These are phyloP conservation scores for Rhea pennata DNA, from an alignment of 2,113 vertebrate genomes.

Conservation along the genomic window DNA sequence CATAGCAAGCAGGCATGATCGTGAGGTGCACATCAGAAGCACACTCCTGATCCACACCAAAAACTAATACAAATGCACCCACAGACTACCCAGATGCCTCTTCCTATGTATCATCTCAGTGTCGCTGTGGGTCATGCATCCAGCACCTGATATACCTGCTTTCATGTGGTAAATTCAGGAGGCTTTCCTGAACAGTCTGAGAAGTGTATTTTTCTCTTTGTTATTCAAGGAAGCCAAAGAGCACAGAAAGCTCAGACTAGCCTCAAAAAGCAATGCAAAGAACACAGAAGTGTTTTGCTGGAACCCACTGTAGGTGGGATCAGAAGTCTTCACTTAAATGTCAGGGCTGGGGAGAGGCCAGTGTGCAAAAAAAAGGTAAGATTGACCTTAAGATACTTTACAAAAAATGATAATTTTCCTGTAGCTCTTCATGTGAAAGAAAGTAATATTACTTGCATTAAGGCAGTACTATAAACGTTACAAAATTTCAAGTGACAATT, in stretches of 20 bases:
- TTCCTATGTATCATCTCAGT: background rate
- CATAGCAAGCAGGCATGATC: background rate
- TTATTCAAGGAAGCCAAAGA: background rate
- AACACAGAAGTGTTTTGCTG: background rate
- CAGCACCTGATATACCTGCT: background rate
- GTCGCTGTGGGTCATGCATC: background rate
- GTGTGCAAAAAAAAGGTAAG: background rate
- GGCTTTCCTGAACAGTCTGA: background rate
- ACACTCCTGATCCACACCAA: background rate
- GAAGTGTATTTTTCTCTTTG: background rate
- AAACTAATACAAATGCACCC: background rate
- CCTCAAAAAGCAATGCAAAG: background rate
- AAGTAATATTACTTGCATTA: background rate
- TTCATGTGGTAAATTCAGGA: background rate
- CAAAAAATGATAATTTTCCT: background rate
- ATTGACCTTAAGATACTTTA: background rate
- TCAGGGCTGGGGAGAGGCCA: background rate
- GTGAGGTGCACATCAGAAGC: background rate
- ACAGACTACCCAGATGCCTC: background rate
- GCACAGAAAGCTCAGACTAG: background rate
- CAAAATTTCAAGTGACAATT: background rate
- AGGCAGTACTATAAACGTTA: background rate
- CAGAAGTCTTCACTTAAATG: background rate
- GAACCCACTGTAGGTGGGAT: background rate
- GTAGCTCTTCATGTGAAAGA: background rate